phyloP scores from a whole-genome alignment of 1,140 invertebrate genomes.

The Reticulitermes speratus region DNA sequence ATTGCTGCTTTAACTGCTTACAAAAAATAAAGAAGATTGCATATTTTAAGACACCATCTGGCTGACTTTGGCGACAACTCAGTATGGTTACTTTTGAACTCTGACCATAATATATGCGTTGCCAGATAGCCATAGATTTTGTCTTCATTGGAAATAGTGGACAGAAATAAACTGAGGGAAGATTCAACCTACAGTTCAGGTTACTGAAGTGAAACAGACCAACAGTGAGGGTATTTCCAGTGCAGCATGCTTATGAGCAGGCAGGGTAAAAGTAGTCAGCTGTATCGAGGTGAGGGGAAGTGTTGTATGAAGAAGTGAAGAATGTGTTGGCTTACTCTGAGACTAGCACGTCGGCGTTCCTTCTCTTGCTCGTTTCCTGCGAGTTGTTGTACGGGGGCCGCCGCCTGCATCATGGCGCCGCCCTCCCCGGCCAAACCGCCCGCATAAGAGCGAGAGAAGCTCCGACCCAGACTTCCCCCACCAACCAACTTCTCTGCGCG shows the following conservation, averaged over 20 bases:
- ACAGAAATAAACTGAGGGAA: too few relatives aligned
- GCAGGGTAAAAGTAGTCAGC: neutral
- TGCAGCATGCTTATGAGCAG: neutral
- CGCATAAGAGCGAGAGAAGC: conserved; percentile 50
- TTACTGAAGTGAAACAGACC: neutral
- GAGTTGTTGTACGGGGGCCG: conserved; percentile 42
- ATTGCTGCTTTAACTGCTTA: too few relatives aligned
- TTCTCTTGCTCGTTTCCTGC: conserved; percentile 44
- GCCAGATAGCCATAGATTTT: too few relatives aligned
- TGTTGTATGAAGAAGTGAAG: neutral
- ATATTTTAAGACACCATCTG: too few relatives aligned
- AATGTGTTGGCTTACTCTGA: conserved; percentile 49
- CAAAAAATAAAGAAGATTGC: too few relatives aligned
- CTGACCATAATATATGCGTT: too few relatives aligned
- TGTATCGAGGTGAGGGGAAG: neutral
- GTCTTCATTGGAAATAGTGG: too few relatives aligned
- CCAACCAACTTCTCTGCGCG: conserved; percentile 51
- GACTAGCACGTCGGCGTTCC: conserved; percentile 49
- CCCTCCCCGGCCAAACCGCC: conserved; percentile 39
- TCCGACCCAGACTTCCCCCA: conserved; percentile 52
- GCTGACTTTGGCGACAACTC: too few relatives aligned
- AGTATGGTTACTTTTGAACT: too few relatives aligned
- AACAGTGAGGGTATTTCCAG: neutral
- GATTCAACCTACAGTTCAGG: neutral
- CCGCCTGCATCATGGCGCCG: conserved; percentile 27